Evolutionary conservation across 1,140 invertebrate genomes (phyloP).

Genomic region (Anoplolepis gracilipes): DNA sequence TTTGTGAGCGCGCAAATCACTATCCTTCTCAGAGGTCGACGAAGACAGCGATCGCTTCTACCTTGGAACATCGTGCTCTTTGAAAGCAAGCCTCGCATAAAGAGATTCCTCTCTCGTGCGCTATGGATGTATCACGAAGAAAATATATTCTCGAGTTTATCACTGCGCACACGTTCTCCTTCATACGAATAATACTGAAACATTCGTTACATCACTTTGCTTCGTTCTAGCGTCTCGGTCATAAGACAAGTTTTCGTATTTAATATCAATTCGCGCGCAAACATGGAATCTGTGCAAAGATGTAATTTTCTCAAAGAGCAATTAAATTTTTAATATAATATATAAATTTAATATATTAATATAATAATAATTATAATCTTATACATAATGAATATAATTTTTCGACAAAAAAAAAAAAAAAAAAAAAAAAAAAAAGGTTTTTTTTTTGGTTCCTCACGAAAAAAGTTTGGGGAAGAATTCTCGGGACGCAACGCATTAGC

Average conservation of each 20-base stretch:
- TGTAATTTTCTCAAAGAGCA: neutral
- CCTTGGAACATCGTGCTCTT: slow-evolving; percentile 58
- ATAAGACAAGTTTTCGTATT: neutral
- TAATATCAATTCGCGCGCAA: neutral
- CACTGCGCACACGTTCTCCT: slow-evolving; percentile 31
- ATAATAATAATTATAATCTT: too few species aligned
- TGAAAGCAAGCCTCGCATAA: slow-evolving; percentile 56
- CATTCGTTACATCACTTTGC: slow-evolving; percentile 34
- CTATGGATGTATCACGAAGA: slow-evolving; percentile 16
- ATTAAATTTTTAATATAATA: neutral
- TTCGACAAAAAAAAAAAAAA: neutral
- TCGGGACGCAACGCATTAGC: neutral
- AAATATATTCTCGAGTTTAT: slow-evolving; percentile 54
- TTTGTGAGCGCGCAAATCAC: slow-evolving; percentile 67
- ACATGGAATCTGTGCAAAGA: neutral
- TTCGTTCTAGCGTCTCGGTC: neutral
- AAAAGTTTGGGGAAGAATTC: neutral
- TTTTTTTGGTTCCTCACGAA: too few species aligned
- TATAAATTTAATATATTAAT: too few species aligned
- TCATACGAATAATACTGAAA: slow-evolving; percentile 21
- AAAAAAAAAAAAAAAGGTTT: too few species aligned
- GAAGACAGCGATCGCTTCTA: slow-evolving; percentile 51
- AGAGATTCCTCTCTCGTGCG: slow-evolving; percentile 31
- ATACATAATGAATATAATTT: too few species aligned
- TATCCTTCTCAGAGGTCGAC: slow-evolving; percentile 54